Evolutionary conservation across 2,888 invertebrate genomes (phyloP).

Genomic region (Toxonevra muliebris): DNA sequence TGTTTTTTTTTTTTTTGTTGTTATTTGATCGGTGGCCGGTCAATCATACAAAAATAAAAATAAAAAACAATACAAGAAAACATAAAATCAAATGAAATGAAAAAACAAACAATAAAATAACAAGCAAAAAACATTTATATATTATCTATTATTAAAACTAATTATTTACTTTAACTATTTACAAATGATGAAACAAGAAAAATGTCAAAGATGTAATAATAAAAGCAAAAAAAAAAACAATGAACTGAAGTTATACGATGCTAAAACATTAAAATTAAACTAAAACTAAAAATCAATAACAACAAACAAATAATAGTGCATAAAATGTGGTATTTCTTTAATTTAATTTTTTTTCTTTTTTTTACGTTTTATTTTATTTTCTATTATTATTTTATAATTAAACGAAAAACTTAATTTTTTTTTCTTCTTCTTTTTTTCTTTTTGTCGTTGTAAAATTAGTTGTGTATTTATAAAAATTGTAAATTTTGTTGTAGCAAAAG

Average conservation of each 20-base stretch:
- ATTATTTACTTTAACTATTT: too few species aligned
- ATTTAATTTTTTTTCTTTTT: too few species aligned
- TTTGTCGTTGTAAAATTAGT: too few species aligned
- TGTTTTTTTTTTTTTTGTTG: too few species aligned
- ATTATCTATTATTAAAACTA: too few species aligned
- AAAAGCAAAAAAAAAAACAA: constrained; percentile 4
- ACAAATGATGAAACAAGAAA: too few species aligned
- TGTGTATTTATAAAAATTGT: too few species aligned
- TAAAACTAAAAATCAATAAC: constrained; percentile 9
- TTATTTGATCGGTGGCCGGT: too few species aligned
- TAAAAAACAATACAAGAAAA: constrained; percentile 44
- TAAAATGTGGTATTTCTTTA: not conserved
- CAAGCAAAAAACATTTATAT: not conserved
- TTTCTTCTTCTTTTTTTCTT: constrained; percentile 1
- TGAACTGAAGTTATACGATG: not conserved
- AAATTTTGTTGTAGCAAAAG: too few species aligned
- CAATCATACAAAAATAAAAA: constrained; percentile 42
- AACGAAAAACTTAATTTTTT: not conserved
- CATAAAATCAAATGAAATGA: not conserved
- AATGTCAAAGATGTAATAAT: too few species aligned
- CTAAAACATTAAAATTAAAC: too few species aligned
- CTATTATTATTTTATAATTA: not conserved
- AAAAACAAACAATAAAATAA: not conserved
- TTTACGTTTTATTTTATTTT: constrained; percentile 12
- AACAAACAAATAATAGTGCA: not conserved